Base-by-base conservation (phyloP, 2,888 invertebrate genomes). In the Standfussiana lucernea region DNA sequence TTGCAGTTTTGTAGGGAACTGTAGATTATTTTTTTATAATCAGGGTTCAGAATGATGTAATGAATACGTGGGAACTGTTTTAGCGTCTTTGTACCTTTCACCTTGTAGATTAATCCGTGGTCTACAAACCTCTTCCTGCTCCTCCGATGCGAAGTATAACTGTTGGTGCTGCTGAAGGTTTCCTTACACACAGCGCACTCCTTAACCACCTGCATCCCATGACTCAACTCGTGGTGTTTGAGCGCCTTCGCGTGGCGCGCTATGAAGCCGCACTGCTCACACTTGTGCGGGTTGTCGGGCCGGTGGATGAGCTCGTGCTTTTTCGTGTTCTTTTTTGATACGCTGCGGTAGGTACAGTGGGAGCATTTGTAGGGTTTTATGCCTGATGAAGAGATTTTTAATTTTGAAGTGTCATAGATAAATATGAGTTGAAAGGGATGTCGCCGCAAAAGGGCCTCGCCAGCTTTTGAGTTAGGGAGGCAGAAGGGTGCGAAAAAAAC, bases 331-430 rank as follows among this genome's bases (percentile, higher is more conserved):
- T 95, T 96, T 88, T 95, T 95, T 0, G 96, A 96, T 0, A 92
- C 96, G 13, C 93, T 94, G 0, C 93, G 82, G 86, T 95, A 95
- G 0, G 93, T 84, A 21, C 96, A 96, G 74, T 91, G 89, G 0
- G 91, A 83, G 67, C 96, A 96, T 87, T 94, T 93, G 83, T 92
- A 96, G 0, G 96, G 96, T 81, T 96, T 96, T 40, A 95, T 92
- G 0, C 93, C 93, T 93, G n/a, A n/a, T n/a, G n/a, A n/a, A n/a
- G n/a, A n/a, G n/a, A n/a, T n/a, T n/a, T n/a, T n/a, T n/a, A n/a
- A n/a, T n/a, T n/a, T n/a, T n/a, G n/a, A n/a, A n/a, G n/a, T n/a
- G n/a, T n/a, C n/a, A n/a, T n/a, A n/a, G n/a, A n/a, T n/a, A n/a
- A n/a, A n/a, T n/a, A n/a, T n/a, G n/a, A n/a, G n/a, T n/a, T n/a